Evolutionary conservation across 2,888 invertebrate species (phyloP).

Genomic region (Agapostemon virescens): DNA sequence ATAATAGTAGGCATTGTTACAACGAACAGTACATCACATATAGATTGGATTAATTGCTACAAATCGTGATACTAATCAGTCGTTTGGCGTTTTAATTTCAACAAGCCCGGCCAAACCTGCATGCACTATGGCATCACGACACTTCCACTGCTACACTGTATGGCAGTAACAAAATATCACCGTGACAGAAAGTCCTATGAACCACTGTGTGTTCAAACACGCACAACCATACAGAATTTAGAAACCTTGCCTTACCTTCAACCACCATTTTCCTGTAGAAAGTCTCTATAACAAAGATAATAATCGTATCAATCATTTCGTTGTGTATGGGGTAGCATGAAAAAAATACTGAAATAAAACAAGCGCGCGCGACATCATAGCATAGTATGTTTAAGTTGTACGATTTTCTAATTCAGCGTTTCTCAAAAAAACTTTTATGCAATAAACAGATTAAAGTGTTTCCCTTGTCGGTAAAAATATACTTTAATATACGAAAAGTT

Average conservation of each 20-base stretch:
- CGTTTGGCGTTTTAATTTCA: constrained; percentile 40
- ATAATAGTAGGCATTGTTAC: constrained; percentile 27
- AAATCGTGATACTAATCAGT: constrained; percentile 25
- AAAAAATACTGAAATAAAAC: constrained; percentile 37
- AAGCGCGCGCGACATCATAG: constrained; percentile 35
- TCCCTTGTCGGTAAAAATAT: neutral
- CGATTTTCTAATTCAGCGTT: neutral
- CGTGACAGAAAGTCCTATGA: constrained; percentile 71
- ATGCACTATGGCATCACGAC: constrained; percentile 55
- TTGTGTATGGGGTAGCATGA: constrained; percentile 23
- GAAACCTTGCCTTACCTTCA: constrained; percentile 82
- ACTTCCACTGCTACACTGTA: constrained; percentile 61
- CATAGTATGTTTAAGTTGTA: constrained; percentile 34
- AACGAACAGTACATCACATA: constrained; percentile 61
- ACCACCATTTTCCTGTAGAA: constrained; percentile 84
- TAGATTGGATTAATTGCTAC: constrained; percentile 40
- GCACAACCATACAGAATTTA: constrained; percentile 45
- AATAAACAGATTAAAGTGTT: neutral
- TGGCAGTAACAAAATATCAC: constrained; percentile 55
- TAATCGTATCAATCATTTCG: constrained; percentile 50
- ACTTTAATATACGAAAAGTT: neutral
- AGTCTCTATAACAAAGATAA: constrained; percentile 83
- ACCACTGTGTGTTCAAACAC: constrained; percentile 65
- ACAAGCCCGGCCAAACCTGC: constrained; percentile 55
- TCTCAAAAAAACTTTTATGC: neutral